Conservation (phyloP, 2,888 invertebrate genomes). For the Lasioglossum morio region DNA sequence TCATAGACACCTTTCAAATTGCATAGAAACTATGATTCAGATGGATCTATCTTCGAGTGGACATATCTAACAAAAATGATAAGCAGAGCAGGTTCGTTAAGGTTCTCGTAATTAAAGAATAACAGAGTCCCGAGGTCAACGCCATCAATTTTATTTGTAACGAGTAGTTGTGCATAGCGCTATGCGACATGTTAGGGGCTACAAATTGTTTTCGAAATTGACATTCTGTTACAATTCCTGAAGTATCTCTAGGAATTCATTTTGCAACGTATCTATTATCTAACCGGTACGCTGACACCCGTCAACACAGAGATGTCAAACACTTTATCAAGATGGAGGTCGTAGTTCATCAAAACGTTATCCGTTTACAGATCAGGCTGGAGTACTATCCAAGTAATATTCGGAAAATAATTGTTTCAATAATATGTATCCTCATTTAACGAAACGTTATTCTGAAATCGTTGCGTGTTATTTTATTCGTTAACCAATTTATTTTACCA, state of each 20-base stretch:
- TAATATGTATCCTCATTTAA: not conserved
- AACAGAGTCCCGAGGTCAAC: not conserved
- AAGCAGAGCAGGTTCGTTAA: not conserved
- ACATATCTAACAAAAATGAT: not conserved
- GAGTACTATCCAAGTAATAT: not conserved
- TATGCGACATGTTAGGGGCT: constrained; percentile 11
- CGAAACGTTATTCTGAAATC: not conserved
- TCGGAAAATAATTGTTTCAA: not conserved
- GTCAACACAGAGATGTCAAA: not conserved
- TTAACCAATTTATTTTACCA: not conserved
- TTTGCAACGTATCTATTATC: not conserved
- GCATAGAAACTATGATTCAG: not conserved
- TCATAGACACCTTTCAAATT: not conserved
- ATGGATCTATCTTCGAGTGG: not conserved
- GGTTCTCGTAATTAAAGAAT: not conserved
- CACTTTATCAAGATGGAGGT: not conserved
- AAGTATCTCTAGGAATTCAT: not conserved
- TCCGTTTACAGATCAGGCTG: not conserved
- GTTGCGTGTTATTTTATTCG: not conserved
- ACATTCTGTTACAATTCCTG: not conserved
- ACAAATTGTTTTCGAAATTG: constrained; percentile 22
- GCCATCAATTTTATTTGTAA: constrained; percentile 20
- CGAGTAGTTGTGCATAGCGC: not conserved
- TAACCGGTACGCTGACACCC: not conserved
- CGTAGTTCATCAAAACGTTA: not conserved